Percentiles rank a stretch among this genome's conserved stretches.
phyloP scores from a whole-genome alignment of 2,797 vertebrate genomes.

The Lithobates sylvaticus region DNA sequence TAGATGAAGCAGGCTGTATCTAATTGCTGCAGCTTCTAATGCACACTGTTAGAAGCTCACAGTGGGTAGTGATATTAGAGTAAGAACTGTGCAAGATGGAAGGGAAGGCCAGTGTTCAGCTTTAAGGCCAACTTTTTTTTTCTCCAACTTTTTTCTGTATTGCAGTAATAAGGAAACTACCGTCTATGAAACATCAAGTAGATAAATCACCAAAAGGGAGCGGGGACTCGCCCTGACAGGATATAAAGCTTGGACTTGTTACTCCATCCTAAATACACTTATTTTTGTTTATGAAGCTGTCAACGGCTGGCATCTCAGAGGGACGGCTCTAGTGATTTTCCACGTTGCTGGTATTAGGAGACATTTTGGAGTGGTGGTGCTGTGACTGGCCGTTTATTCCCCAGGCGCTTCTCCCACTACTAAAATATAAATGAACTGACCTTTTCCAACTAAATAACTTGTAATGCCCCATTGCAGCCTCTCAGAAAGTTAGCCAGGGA shows the following conservation, averaged over 20 bases:
- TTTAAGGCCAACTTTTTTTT: no score
- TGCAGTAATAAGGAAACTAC: not conserved
- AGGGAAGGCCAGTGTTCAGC: no score
- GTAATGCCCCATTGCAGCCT: slow-evolving; percentile 21
- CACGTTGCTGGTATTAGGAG: slow-evolving; percentile 16
- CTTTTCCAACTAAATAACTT: slow-evolving; percentile 33
- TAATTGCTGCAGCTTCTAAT: no score
- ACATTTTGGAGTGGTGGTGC: slow-evolving; percentile 36
- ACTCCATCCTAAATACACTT: slow-evolving; percentile 34
- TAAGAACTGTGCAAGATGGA: no score
- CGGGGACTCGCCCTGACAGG: not conserved
- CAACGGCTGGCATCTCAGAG: not conserved
- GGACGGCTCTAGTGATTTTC: slow-evolving; percentile 38
- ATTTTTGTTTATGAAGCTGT: slow-evolving; percentile 45
- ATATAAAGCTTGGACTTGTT: slow-evolving; percentile 3
- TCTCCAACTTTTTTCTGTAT: not conserved
- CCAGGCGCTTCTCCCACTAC: slow-evolving; percentile 13
- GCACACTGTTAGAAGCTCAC: no score
- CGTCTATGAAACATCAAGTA: not conserved
- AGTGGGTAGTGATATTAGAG: no score
- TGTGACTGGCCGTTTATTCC: slow-evolving; percentile 33
- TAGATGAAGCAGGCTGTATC: no score
- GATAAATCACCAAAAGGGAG: not conserved
- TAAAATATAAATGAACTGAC: slow-evolving; percentile 44
- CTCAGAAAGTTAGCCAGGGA: slow-evolving; percentile 23